phyloP scores from a whole-genome alignment of 2,113 vertebrate species.

The Pseudorectes ferrugineus region DNA sequence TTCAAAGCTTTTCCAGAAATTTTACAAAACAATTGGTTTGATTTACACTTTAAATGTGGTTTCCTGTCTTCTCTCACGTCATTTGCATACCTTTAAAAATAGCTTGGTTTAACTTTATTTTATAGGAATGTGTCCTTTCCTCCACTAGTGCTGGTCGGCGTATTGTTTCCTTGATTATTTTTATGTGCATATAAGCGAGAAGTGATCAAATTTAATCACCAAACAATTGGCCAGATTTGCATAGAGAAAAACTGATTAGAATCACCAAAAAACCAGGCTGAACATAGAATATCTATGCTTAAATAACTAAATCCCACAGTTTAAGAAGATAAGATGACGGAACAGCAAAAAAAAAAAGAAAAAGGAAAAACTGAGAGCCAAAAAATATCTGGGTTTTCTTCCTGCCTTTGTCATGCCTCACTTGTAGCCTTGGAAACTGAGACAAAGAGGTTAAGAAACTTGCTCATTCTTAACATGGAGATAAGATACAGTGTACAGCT shows the following conservation, averaged over 20 bases:
- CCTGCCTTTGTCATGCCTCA: constrained; percentile 43
- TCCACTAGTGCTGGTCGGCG: background rate
- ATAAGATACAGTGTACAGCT: background rate
- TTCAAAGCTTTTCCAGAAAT: background rate
- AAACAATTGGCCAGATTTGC: background rate
- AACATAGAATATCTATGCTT: background rate
- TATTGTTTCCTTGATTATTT: background rate
- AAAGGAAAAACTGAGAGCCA: background rate
- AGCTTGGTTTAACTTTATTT: constrained; percentile 1
- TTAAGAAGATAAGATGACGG: background rate
- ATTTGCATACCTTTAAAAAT: background rate
- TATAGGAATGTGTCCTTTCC: background rate
- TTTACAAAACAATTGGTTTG: background rate
- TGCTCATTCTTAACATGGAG: constrained; percentile 19
- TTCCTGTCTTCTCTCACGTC: background rate
- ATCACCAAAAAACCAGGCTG: background rate
- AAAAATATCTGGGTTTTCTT: constrained; percentile 48
- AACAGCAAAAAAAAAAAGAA: background rate
- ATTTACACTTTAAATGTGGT: background rate
- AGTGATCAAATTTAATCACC: background rate
- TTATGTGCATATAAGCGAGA: background rate
- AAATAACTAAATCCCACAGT: background rate
- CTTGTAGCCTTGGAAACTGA: constrained; percentile 59
- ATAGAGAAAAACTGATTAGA: background rate
- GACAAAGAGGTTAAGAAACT: constrained; percentile 51